phyloP scores from a whole-genome alignment of 2,888 invertebrate genomes.

The Embidobia sp. region DNA sequence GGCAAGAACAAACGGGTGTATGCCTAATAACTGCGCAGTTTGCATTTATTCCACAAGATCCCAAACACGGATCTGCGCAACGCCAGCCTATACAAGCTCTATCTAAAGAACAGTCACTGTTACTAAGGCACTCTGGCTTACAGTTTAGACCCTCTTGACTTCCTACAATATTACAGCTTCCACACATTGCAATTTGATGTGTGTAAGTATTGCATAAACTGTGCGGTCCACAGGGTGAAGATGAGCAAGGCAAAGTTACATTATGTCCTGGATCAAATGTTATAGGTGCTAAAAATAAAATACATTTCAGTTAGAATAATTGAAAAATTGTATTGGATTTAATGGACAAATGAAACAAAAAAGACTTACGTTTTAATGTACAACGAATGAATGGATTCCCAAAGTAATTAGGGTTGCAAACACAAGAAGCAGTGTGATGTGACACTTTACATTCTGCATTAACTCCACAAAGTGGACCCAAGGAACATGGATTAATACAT shows the following conservation, averaged over 20 bases:
- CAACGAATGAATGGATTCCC: conserved; percentile 92
- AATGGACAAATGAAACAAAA: too few species aligned
- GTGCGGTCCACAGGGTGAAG: conserved; percentile 89
- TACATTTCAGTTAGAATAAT: too few species aligned
- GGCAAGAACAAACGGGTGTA: conserved; percentile 90
- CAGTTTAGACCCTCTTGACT: conserved; percentile 88
- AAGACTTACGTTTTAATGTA: conserved; percentile 82
- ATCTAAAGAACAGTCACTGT: conserved; percentile 89
- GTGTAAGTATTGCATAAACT: conserved; percentile 87
- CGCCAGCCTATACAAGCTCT: conserved; percentile 87
- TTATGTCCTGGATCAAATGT: conserved; percentile 80
- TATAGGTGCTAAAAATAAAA: conserved; percentile 67
- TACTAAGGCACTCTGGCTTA: conserved; percentile 91
- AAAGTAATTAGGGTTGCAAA: conserved; percentile 89
- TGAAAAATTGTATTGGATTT: too few species aligned
- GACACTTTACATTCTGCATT: conserved; percentile 90
- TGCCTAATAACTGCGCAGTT: conserved; percentile 90
- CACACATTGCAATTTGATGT: conserved; percentile 89
- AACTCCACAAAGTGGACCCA: conserved; percentile 89
- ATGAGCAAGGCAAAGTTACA: conserved; percentile 87
- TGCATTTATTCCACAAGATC: conserved; percentile 90
- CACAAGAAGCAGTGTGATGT: conserved; percentile 92
- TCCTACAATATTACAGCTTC: conserved; percentile 88
- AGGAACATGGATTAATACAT: conserved; percentile 88
- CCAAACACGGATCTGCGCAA: conserved; percentile 87